These are phyloP conservation scores for Glareola pratincola DNA, from an alignment of 2,113 vertebrate genomes.

Conservation along the genomic window DNA sequence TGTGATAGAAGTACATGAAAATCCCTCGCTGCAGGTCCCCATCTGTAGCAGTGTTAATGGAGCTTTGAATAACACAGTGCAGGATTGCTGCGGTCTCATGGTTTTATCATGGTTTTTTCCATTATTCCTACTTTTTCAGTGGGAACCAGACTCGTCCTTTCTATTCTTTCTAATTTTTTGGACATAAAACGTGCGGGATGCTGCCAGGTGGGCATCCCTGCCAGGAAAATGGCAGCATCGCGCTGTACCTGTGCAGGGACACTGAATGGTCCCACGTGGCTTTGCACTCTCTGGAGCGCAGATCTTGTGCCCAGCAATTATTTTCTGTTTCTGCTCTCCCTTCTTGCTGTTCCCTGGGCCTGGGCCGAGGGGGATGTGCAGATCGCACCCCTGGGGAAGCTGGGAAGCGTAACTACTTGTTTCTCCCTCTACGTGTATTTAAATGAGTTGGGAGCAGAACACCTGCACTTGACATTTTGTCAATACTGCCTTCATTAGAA, in stretches of 20 bases:
- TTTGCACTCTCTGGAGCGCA: accelerated
- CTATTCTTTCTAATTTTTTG: neutral
- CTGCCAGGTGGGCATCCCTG: neutral
- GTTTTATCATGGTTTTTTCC: neutral
- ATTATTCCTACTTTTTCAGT: neutral
- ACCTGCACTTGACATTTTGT: neutral
- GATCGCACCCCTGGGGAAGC: neutral
- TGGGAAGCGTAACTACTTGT: neutral
- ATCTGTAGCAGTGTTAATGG: neutral
- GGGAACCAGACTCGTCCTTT: neutral
- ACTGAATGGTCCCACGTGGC: accelerated
- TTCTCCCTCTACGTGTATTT: neutral
- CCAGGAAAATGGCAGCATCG: neutral
- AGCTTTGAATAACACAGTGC: neutral
- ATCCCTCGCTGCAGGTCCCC: neutral
- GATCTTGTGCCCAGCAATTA: neutral
- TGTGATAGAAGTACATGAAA: neutral
- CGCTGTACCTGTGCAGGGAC: neutral
- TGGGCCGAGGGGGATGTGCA: neutral
- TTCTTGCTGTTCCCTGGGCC: neutral
- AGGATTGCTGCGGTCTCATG: neutral
- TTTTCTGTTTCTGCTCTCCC: neutral
- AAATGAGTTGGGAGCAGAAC: neutral
- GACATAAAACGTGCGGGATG: accelerated
- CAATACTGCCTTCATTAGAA: neutral